These are phyloP conservation scores for Drosophila asahinai DNA, from an alignment of 1,140 invertebrate genomes.

Conservation along the genomic window DNA sequence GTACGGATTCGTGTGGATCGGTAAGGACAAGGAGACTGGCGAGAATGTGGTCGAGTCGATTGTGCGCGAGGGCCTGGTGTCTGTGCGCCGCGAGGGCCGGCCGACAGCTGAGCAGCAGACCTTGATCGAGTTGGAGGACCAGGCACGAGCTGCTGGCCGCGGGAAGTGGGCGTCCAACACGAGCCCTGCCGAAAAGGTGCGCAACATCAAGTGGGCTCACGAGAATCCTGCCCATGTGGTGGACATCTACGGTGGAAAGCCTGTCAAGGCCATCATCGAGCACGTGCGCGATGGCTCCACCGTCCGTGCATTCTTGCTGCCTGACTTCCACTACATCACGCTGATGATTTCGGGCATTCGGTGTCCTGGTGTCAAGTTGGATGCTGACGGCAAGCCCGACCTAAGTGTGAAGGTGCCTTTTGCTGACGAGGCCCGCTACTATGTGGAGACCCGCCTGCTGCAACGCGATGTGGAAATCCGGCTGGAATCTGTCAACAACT, in stretches of 20 bases:
- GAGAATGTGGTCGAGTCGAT: constrained; percentile 96
- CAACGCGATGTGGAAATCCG: constrained; percentile 97
- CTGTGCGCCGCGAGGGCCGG: constrained; percentile 92
- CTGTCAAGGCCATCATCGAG: constrained; percentile 95
- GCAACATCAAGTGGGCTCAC: constrained; percentile 94
- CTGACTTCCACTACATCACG: constrained; percentile 92
- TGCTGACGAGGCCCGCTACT: constrained; percentile 90
- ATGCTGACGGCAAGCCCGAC: constrained; percentile 89
- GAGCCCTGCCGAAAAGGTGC: constrained; percentile 88
- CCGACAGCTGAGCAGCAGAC: constrained; percentile 89
- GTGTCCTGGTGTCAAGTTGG: constrained; percentile 91
- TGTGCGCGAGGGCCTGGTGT: constrained; percentile 94
- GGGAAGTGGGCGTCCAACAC: constrained; percentile 91
- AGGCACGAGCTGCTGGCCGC: constrained; percentile 93
- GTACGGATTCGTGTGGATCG: constrained; percentile 95
- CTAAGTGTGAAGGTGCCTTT: constrained; percentile 85
- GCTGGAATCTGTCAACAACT: constrained; percentile 96
- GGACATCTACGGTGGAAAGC: constrained; percentile 92
- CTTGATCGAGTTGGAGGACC: constrained; percentile 95
- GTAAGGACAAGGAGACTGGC: constrained; percentile 90
- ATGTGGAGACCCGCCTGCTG: constrained; percentile 95
- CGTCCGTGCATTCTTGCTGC: constrained; percentile 94
- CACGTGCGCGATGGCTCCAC: constrained; percentile 98
- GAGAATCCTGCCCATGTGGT: constrained; percentile 94
- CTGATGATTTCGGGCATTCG: constrained; percentile 97